Conservation (phyloP, 2,797 vertebrate species). For the Falco berigora region DNA sequence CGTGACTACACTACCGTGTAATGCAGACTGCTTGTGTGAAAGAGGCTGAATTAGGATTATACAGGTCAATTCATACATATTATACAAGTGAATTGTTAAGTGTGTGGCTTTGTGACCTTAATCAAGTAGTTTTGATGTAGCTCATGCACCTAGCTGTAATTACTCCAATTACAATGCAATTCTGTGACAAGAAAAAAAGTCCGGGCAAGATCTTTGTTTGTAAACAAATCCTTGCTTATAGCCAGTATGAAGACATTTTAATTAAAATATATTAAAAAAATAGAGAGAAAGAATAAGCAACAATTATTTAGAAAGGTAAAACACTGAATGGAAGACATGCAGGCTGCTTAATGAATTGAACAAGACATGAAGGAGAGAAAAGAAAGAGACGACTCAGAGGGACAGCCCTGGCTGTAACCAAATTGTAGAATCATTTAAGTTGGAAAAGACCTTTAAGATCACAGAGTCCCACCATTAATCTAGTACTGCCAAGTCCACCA, state of each 20-base stretch:
- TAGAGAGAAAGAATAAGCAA: conserved; percentile 18
- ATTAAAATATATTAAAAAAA: conserved; percentile 13
- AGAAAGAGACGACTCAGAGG: conserved; percentile 68
- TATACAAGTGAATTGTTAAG: neutral
- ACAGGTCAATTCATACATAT: neutral
- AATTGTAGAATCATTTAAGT: conserved; percentile 4
- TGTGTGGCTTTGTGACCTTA: neutral
- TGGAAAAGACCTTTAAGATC: too few species aligned
- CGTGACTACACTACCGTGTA: neutral
- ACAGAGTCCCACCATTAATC: too few species aligned
- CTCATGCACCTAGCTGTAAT: neutral
- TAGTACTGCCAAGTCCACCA: too few species aligned
- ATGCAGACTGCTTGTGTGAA: neutral
- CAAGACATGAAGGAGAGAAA: conserved; percentile 41
- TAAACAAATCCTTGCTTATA: neutral
- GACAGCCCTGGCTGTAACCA: conserved; percentile 62
- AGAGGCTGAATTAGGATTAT: neutral
- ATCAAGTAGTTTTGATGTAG: neutral
- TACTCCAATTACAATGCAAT: conserved; percentile 5
- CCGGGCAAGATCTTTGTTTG: neutral
- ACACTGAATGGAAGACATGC: conserved; percentile 23
- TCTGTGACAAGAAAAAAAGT: neutral
- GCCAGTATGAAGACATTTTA: neutral
- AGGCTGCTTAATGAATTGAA: conserved; percentile 59
- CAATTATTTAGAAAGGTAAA: conserved; percentile 35